phyloP scores from a whole-genome alignment of 1,140 invertebrate species.

The Platyscapa corneri region DNA sequence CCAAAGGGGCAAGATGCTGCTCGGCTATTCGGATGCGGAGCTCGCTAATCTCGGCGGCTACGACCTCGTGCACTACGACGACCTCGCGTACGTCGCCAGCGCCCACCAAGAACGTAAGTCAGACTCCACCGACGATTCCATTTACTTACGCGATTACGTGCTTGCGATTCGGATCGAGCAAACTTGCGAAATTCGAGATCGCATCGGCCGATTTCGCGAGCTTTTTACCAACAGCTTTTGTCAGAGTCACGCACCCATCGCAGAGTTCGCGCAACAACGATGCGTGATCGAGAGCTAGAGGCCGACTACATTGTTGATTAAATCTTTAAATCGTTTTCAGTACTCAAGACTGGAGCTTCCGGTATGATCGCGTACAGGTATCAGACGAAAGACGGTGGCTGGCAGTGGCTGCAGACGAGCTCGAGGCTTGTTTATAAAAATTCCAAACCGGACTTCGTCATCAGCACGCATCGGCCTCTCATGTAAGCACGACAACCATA shows the following conservation, averaged over 20 bases:
- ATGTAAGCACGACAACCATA: constrained; percentile 82
- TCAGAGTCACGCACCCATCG: too few species aligned
- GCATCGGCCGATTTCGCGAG: too few species aligned
- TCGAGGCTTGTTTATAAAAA: constrained; percentile 98
- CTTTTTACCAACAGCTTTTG: too few species aligned
- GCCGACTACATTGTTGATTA: too few species aligned
- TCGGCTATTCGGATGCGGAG: constrained; percentile 95
- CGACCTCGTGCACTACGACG: constrained; percentile 97
- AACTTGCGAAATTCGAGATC: too few species aligned
- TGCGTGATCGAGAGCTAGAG: too few species aligned
- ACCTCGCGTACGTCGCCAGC: constrained; percentile 97
- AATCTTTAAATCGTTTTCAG: constrained; percentile 75
- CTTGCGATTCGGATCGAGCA: too few species aligned
- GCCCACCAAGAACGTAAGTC: constrained; percentile 98
- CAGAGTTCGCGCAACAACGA: too few species aligned
- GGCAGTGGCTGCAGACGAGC: constrained; percentile 99
- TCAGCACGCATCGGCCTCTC: constrained; percentile 96
- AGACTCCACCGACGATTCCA: too few species aligned
- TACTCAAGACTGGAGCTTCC: constrained; percentile 97
- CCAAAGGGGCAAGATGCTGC: constrained; percentile 94
- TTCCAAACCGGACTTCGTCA: constrained; percentile 99
- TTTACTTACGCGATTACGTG: too few species aligned
- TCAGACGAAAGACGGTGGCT: constrained; percentile 93
- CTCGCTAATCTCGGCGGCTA: constrained; percentile 95
- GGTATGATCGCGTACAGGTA: constrained; percentile 98